Evolutionary conservation across 2,888 invertebrate genomes (phyloP), one percentile per base, ranked within the genome.

Genomic region (Lordiphosa fenestrarum): DNA sequence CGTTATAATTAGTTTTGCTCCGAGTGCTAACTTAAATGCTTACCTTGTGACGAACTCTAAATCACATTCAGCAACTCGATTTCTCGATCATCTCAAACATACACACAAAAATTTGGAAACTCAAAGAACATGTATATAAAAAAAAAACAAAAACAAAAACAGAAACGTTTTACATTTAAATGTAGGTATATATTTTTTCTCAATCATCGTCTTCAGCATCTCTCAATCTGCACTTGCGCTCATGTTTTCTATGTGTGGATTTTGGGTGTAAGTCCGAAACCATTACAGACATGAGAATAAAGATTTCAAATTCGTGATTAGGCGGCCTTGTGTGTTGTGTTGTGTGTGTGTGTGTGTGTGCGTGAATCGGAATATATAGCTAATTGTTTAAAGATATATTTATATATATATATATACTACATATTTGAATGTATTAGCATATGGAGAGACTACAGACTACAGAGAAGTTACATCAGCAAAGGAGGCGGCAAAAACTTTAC

Each of bases 121-220:
- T 49, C 6, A 42, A 63, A 51, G 53, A 39, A 59, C 25, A 48
- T 25, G 25, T 50, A 51, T 49, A 35, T 67, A 50, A 53, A 62
- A 69, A 68, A 57, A 69, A 70, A 73, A 59, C 53, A 57, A 59
- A 69, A 73, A 71, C 73, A 73, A 62, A 73, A 72, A 66, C 65
- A 67, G 70, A 83, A 80, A 61, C 64, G 64, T 69, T 86, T 66
- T 84, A 87, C 80, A 87, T 86, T 83, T 73, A 80, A 83, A 85
- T 71, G 63, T 73, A 71, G 52, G 66, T 69, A 73, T 71, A 75
- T 75, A 73, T 67, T 68, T 70, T 69, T 59, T 64, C 42, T 67
- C 61, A 40, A 30, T 30, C 30, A 30, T 49, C 41, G 53, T 53
- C 56, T 44, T 50, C 38, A 23, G 12, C 39, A 58, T 77, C 54